A percentile compares a stretch with the other conserved stretches of the same genome.
phyloP scores from a whole-genome alignment of 1,140 invertebrate species.

The Xylocopa sonorina region DNA sequence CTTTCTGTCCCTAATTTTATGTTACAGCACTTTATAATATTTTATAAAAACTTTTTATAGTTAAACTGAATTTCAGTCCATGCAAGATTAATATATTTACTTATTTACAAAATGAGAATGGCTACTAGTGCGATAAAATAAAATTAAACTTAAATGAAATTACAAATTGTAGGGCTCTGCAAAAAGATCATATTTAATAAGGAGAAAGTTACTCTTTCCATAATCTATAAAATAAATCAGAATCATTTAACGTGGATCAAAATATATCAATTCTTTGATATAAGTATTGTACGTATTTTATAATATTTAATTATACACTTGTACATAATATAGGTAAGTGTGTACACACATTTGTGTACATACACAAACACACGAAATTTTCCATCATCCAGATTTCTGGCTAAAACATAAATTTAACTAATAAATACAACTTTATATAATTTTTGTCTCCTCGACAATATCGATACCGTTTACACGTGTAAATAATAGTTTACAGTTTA shows the following conservation, averaged over 20 bases:
- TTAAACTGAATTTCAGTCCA: conserved; percentile 17
- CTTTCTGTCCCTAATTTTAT: too few relatives aligned
- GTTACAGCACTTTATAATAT: too few relatives aligned
- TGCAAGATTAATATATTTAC: not conserved
- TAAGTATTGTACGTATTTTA: conserved; percentile 34
- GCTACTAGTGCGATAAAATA: not conserved
- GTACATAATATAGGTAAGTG: conserved; percentile 34
- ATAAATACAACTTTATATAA: conserved; percentile 45
- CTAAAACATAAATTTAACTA: conserved; percentile 3
- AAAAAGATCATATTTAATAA: not conserved
- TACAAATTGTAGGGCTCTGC: not conserved
- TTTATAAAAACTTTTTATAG: too few relatives aligned
- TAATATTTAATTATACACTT: conserved; percentile 43
- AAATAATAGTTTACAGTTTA: conserved; percentile 45
- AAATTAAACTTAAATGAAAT: not conserved
- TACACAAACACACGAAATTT: conserved; percentile 1
- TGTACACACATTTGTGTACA: conserved; percentile 17
- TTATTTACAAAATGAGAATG: not conserved
- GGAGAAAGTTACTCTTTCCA: not conserved
- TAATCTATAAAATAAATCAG: not conserved
- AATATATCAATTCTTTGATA: not conserved
- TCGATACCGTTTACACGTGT: conserved; percentile 12
- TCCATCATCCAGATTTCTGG: not conserved
- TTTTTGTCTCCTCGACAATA: conserved; percentile 31
- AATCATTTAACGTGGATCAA: conserved; percentile 19